Conservation (phyloP, 2,113 vertebrate species). For the Cyprinodon variegatus region DNA sequence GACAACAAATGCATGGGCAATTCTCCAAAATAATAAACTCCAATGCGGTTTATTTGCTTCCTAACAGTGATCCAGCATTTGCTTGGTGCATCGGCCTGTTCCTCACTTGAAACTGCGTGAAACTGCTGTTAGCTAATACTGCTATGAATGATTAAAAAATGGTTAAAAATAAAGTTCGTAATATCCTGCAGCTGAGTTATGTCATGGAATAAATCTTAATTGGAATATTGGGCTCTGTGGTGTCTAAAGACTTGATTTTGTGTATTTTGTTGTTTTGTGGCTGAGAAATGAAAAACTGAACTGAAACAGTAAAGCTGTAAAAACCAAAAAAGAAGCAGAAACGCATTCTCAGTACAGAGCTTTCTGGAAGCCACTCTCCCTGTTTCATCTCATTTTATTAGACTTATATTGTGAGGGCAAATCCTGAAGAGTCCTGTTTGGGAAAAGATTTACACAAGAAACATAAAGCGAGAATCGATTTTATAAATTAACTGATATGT, state of each 20-base stretch:
- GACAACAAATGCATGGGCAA: background rate
- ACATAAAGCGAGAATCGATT: too few relatives aligned
- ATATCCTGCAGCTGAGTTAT: background rate
- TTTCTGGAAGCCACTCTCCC: background rate
- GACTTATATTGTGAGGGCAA: background rate
- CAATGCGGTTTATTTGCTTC: background rate
- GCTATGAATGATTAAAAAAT: background rate
- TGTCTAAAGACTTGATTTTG: background rate
- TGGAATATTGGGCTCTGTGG: background rate
- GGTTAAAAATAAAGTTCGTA: background rate
- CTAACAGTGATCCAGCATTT: background rate
- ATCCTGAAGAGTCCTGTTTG: background rate
- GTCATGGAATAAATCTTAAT: background rate
- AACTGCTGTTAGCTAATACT: background rate
- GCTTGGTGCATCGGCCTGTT: background rate
- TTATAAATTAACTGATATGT: too few relatives aligned
- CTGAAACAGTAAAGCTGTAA: background rate
- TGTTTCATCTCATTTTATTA: background rate
- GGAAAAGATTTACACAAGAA: background rate
- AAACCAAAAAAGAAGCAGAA: background rate
- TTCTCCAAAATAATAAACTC: background rate
- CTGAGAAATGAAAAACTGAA: background rate
- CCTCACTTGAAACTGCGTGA: background rate
- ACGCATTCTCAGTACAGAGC: background rate
- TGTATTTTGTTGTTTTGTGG: background rate